These are phyloP conservation scores for Pelvicachromis taeniatus DNA, from an alignment of 2,113 vertebrate species.

Conservation along the genomic window DNA sequence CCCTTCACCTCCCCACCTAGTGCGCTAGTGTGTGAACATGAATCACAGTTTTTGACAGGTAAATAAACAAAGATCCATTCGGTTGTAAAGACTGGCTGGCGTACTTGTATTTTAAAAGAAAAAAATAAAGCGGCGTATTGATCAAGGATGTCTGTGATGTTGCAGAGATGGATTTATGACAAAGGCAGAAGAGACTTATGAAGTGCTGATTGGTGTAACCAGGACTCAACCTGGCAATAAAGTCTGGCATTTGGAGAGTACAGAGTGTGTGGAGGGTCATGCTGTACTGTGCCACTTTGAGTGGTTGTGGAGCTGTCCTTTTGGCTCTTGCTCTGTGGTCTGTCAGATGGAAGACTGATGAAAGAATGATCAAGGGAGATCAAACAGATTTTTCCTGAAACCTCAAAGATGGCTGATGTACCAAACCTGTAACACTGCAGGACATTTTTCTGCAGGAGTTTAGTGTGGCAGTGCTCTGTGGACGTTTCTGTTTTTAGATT, in stretches of 20 bases:
- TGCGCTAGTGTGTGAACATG: not conserved
- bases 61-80: conserved; percentile 10
- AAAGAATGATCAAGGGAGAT: conserved; percentile 47
- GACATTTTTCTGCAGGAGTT: not conserved
- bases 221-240: conserved; percentile 61
- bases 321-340: conserved; percentile 52
- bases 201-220: conserved; percentile 55
- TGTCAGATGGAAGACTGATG: conserved; percentile 36
- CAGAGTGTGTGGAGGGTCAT: conserved; percentile 18
- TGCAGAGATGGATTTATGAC: conserved; percentile 28
- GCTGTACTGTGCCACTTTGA: conserved; percentile 15
- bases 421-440: not conserved
- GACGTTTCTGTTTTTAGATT: not conserved
- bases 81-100: not conserved
- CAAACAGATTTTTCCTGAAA: conserved; percentile 41
- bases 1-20: conserved; percentile 62
- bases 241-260: conserved; percentile 69
- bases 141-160: conserved; percentile 44
- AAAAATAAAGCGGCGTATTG: not conserved
- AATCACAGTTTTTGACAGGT: not conserved
- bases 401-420: conserved; percentile 11
- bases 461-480: not conserved
- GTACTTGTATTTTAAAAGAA: not conserved
- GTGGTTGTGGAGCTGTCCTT: conserved; percentile 28
- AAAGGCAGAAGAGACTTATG: conserved; percentile 37